A percentile compares a stretch with the other conserved stretches of the same genome.
Evolutionary conservation across 2,113 vertebrate genomes (phyloP).

Genomic region (Todiramphus chloris): DNA sequence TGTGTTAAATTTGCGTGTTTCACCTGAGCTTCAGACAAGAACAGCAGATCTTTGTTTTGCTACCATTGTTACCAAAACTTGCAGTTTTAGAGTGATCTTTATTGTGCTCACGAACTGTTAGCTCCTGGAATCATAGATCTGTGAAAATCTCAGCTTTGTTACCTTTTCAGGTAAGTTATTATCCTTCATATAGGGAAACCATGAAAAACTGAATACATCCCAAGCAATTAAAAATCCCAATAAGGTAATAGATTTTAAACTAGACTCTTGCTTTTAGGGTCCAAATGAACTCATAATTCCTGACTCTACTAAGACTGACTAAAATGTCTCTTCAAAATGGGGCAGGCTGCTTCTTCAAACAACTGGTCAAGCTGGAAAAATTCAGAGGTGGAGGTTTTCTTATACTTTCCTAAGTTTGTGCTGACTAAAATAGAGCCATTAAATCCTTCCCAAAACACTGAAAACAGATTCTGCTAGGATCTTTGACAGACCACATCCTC

Average conservation of each 20-base stretch:
- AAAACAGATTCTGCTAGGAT: background rate
- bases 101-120: background rate
- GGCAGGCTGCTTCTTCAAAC: background rate
- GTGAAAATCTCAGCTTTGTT: conserved; percentile 2
- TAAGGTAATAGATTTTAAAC: background rate
- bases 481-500: background rate
- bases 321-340: background rate
- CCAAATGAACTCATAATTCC: background rate
- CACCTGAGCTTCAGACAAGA: background rate
- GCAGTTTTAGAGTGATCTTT: background rate
- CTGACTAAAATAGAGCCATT: background rate
- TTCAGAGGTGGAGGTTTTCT: background rate
- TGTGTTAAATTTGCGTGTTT: background rate
- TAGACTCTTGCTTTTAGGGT: background rate
- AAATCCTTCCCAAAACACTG: background rate
- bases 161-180: background rate
- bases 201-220: background rate
- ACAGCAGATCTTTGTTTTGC: background rate
- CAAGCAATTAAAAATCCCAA: background rate
- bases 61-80: background rate
- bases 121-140: background rate
- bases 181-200: background rate
- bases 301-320: background rate
- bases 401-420: background rate
- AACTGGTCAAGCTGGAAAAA: background rate